Evolutionary conservation across 1,140 invertebrate species (phyloP), one percentile per base, ranked within the genome.

Genomic region (Cataglyphis hispanica): DNA sequence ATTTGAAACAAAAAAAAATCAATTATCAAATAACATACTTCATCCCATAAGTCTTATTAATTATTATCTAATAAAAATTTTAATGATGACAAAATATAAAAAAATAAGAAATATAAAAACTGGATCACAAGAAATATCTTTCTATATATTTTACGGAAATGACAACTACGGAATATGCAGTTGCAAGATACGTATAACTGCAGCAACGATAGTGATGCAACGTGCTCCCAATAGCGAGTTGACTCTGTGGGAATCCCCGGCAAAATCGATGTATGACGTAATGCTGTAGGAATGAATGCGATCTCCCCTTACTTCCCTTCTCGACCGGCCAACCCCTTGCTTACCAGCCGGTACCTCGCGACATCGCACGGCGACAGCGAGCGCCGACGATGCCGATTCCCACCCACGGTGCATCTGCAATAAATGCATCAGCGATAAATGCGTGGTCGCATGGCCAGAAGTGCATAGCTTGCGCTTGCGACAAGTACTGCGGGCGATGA

Each of bases 381-480:
- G 8, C 37, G 50, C 43, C 78, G 34, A 66, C 84, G 61, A 63
- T 63, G 64, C 22, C 78, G 81, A 89, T 89, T 87, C 85, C 90
- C 90, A 84, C 90, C 87, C 89, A 67, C 83, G 89, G 53, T 86
- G 90, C 80, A 91, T 90, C 91, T 89, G 72, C 87, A 92, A 92
- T 93, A 94, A 94, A 92, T 91, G 92, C 93, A 91, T 94, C 92
- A 91, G 70, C 88, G 92, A 91, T 93, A 93, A 94, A 92, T 91
- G 90, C 92, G 89, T n/a, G n/a, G n/a, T 93, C 91, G 87, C 90
- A 87, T 81, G 67, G 81, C 7, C 40, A 91, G 90, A 91, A 92
- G 81, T 92, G 92, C 91, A 90, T 86, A 86, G 90, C 87, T 91
- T 81, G 81, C 77, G 74, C 25, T 50, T 34, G n/a, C 40, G 13